phyloP scores from a whole-genome alignment of 1,140 invertebrate species.

The Danaus melanippus region DNA sequence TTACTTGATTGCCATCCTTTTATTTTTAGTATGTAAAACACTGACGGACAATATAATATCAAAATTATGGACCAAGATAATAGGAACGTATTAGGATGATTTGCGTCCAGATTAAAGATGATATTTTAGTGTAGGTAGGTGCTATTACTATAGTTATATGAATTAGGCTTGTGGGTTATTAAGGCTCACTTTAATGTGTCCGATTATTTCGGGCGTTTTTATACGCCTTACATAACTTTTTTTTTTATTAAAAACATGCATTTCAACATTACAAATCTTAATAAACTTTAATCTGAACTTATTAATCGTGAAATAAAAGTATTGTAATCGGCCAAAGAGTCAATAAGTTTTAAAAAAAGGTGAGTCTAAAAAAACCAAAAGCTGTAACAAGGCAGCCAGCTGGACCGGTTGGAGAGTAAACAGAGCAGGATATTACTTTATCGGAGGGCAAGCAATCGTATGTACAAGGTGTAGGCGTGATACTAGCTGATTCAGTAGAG shows the following conservation, averaged over 20 bases:
- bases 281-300: too few species aligned
- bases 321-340: too few species aligned
- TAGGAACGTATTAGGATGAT: slow-evolving; percentile 68
- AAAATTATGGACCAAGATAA: slow-evolving; percentile 67
- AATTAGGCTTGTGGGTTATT: slow-evolving; percentile 32
- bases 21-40: slow-evolving; percentile 68
- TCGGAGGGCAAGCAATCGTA: slow-evolving; percentile 57
- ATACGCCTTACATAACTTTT: too few species aligned
- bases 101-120: slow-evolving; percentile 70
- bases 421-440: slow-evolving; percentile 10
- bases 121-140: slow-evolving; percentile 62
- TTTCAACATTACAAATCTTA: too few species aligned
- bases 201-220: too few species aligned
- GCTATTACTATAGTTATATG: slow-evolving; percentile 68
- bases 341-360: too few species aligned
- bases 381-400: too few species aligned
- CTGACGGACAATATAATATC: slow-evolving; percentile 69
- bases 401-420: slow-evolving; percentile 17
- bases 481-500: slow-evolving; percentile 67
- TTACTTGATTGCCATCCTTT: slow-evolving; percentile 61
- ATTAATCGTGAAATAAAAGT: too few species aligned
- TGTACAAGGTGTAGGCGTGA: slow-evolving; percentile 69
- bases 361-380: too few species aligned
- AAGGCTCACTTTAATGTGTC: too few species aligned
- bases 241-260: too few species aligned